A percentile compares a stretch with the other conserved stretches of the same genome.
Conservation (phyloP, 1,140 invertebrate species). For the Habropoda laboriosa region DNA sequence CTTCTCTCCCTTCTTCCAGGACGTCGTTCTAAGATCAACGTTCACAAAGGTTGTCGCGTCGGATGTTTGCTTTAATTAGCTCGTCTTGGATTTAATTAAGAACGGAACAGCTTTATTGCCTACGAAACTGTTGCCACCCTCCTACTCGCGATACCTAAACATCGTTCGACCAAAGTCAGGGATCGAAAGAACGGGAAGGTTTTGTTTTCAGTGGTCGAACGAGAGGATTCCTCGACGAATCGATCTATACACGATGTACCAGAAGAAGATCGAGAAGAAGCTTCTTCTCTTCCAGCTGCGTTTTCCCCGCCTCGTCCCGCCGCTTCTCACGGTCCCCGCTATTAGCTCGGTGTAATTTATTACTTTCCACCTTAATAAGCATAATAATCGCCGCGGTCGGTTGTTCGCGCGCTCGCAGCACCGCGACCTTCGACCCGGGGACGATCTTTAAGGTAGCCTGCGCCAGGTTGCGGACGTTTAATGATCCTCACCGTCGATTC, state of each 20-base stretch:
- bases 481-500: conserved; percentile 70
- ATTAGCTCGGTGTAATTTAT: conserved; percentile 78
- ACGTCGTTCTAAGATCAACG: conserved; percentile 18
- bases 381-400: conserved; percentile 65
- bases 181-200: no score
- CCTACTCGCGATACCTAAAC: no score
- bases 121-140: no score
- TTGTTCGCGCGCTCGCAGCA: conserved; percentile 42
- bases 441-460: conserved; percentile 81
- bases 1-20: conserved; percentile 18
- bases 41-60: conserved; percentile 26
- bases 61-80: conserved; percentile 54
- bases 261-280: conserved; percentile 19
- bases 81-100: conserved; percentile 50
- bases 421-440: conserved; percentile 77
- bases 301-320: conserved; percentile 80
- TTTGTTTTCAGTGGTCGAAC: not conserved
- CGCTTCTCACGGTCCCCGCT: conserved; percentile 60
- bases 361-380: conserved; percentile 82
- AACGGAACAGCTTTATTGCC: conserved; percentile 48
- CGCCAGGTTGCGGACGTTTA: conserved; percentile 74
- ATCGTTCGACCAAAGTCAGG: no score
- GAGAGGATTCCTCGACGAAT: conserved; percentile 12
- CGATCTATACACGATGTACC: conserved; percentile 3
- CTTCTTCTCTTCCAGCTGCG: conserved; percentile 2